Base-by-base conservation (phyloP, 1,140 invertebrate species). In the Stegodyphus mimosarum region DNA sequence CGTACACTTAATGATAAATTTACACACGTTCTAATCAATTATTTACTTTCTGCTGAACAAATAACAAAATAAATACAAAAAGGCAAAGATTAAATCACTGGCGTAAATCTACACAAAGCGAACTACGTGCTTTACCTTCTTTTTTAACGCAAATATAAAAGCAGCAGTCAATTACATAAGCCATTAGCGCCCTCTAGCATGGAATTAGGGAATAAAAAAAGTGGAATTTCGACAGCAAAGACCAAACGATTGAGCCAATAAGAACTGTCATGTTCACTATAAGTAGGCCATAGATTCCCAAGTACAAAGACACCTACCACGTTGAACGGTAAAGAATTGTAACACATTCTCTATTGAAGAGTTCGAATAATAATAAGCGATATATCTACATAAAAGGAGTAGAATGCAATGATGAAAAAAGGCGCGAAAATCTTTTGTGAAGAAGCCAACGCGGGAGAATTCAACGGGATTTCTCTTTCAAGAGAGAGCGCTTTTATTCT, bases 361-460 rank as follows among this genome's bases (percentile, higher is more conserved):
- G 18, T 60, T 74, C 72, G 52, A 74, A 74, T 74, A 74, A 71
- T 71, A 71, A 71, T 71, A 71, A 50, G 69, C 69, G 69, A 71
- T 71, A 10, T 67, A 18, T 33, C 33, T 67, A 7, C 18, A 10
- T 50, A 55, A 75, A 75, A 60, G 53, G 9, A 50, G 9, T 33
- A 71, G 69, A n/a, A 71, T 71, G 69, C 69, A 18, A 49, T 71
- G 49, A 71, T 18, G 69, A 75, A 75, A 75, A 75, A 55, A 60
- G 78, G 78, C 67, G 69, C 67, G 69, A 81, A 81, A 70, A 72
- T 60, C 78, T 67, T 81, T 81, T 81, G 69, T 33, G 48, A 67
- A 78, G 66, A 81, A 72, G 78, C 69, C 78, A 81, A 81, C 69
- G 52, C 15, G 11, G 33, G 33, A 33, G 33, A 33, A 33, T 33